Conservation (phyloP, 2,113 vertebrate genomes). For the Aegotheles bennettii region DNA sequence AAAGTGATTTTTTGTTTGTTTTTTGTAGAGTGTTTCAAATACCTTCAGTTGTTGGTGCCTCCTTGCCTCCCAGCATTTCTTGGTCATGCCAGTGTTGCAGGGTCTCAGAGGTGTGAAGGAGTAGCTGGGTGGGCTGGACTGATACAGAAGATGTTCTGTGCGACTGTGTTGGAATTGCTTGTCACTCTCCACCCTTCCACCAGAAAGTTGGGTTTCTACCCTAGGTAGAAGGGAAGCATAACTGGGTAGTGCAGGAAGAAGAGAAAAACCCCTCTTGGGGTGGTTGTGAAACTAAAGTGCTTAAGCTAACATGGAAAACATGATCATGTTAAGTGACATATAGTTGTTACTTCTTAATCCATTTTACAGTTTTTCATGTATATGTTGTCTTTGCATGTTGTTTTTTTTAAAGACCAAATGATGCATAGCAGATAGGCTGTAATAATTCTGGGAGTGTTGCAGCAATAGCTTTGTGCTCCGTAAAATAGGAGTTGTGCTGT, state of each 20-base stretch:
- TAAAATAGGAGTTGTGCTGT: neutral
- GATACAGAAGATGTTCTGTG: neutral
- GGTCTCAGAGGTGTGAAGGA: neutral
- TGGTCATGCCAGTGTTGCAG: neutral
- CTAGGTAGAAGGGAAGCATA: neutral
- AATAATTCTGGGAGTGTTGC: rapidly evolving
- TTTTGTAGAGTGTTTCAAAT: neutral
- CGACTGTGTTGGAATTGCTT: neutral
- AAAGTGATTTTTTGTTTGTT: neutral
- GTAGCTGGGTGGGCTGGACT: neutral
- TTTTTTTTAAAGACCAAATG: neutral
- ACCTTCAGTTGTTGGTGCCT: neutral
- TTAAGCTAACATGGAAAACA: neutral
- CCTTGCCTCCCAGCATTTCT: neutral
- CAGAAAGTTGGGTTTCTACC: neutral
- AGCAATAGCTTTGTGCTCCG: neutral
- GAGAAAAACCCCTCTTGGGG: neutral
- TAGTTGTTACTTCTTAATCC: neutral
- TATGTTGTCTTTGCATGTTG: neutral
- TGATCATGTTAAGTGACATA: rapidly evolving
- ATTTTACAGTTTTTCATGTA: neutral
- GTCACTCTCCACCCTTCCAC: neutral
- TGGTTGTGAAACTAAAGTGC: neutral
- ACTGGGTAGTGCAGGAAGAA: neutral
- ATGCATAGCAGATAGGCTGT: neutral